phyloP scores from a whole-genome alignment of 2,797 vertebrate genomes.

The Calcarius lapponicus region DNA sequence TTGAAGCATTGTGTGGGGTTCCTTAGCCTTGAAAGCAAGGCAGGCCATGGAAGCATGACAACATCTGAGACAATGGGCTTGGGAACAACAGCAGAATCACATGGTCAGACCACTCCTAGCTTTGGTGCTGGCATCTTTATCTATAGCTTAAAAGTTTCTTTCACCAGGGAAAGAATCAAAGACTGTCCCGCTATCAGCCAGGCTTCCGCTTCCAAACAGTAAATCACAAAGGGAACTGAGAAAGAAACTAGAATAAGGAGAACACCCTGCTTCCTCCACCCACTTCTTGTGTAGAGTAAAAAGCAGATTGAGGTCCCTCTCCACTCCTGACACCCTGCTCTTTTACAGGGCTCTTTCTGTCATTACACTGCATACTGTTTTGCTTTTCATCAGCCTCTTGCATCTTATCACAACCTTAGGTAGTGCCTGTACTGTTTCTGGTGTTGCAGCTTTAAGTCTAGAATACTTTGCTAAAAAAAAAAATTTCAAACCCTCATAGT shows the following conservation, averaged over 20 bases:
- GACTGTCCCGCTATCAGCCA: neutral
- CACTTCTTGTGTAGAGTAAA: neutral
- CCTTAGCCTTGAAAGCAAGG: neutral
- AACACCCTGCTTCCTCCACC: constrained; percentile 35
- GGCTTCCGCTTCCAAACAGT: constrained; percentile 5
- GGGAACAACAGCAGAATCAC: neutral
- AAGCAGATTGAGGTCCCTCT: neutral
- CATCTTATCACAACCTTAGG: neutral
- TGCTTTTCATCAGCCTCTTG: neutral
- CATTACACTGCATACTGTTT: neutral
- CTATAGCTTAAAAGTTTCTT: neutral
- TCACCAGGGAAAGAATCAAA: neutral
- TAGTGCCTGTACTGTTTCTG: neutral
- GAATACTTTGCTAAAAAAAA: neutral
- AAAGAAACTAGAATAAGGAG: constrained; percentile 45
- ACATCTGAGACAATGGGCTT: neutral
- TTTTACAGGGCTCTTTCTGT: neutral
- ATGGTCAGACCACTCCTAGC: neutral
- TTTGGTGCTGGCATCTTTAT: neutral
- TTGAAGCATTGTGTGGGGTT: neutral
- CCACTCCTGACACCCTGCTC: neutral
- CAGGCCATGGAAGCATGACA: neutral
- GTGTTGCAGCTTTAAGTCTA: neutral
- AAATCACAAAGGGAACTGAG: constrained; percentile 25
- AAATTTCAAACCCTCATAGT: neutral